Percentiles rank a stretch among this genome's conserved stretches.
Evolutionary conservation across 2,113 vertebrate species (phyloP).

Genomic region (Solenodon paradoxus): DNA sequence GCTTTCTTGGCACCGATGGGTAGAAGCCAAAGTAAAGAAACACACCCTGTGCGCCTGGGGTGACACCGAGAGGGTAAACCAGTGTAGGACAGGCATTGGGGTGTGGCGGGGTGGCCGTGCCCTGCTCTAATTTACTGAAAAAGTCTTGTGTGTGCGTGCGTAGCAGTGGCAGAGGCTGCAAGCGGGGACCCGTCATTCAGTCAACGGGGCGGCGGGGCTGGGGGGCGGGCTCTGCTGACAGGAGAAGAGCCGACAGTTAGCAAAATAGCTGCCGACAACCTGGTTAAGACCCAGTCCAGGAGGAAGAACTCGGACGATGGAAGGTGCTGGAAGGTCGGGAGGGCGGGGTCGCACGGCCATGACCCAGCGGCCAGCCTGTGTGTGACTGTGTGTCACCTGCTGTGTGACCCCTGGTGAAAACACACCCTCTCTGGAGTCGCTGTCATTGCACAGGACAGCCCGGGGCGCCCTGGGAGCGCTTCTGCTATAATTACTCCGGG

Average conservation of each 20-base stretch:
- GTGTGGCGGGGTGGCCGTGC: neutral
- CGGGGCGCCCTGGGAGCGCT: accelerated
- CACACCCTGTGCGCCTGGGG: accelerated
- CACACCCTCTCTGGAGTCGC: neutral
- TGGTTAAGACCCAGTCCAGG: neutral
- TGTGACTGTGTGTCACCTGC: accelerated
- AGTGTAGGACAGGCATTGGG: neutral
- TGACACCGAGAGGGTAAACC: too few species aligned
- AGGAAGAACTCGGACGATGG: neutral
- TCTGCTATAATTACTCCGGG: neutral
- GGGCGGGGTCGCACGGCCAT: accelerated
- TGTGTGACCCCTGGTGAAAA: neutral
- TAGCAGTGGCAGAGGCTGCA: too few species aligned
- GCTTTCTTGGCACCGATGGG: accelerated
- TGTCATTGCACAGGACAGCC: neutral
- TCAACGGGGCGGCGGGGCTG: too few species aligned
- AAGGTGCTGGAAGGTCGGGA: accelerated
- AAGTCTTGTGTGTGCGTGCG: too few species aligned
- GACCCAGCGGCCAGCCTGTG: accelerated
- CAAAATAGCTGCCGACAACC: too few species aligned
- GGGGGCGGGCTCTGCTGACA: neutral
- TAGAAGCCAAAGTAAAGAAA: neutral
- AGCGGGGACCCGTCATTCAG: too few species aligned
- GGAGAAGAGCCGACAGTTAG: too few species aligned
- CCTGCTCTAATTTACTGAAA: neutral